Base-by-base conservation (phyloP, 2,113 vertebrate species). In the Catharus bicknelli region DNA sequence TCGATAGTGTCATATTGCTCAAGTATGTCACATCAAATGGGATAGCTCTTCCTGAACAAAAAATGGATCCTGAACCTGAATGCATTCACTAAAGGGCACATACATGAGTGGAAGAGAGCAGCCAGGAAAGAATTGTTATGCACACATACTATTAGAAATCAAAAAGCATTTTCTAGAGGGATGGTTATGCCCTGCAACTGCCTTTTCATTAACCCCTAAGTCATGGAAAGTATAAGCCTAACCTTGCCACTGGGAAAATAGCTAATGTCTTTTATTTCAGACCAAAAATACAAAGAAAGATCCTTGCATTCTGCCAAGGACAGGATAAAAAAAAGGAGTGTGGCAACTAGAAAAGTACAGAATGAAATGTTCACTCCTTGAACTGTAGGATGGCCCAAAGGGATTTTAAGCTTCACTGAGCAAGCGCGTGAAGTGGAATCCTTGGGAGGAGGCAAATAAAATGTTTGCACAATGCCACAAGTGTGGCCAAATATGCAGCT, bases 391-490 rank as follows among this genome's bases (percentile, higher is more conserved):
- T 96, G 84, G 87, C 84, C 95, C 74, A 88, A 67, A 85, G 93
- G 74, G 43, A 93, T 93, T 94, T 97, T 95, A 94, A 93, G 87
- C 89, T 93, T 96, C 89, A 88, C 17, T 94, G 94, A 94, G 77
- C 88, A 97, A 95, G 93, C 25, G 11, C 69, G 45, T 90, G 90
- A 96, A 88, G 69, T 81, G 90, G 83, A 93, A 95, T 91, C 79
- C 95, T 90, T 92, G 51, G n/a, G 88, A 86, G 59, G 25, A 75
- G 48, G 42, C 90, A 88, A 95, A 86, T 75, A 68, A 91, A 85
- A 92, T 26, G 5, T 93, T 74, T 85, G 48, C 72, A 69, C 36
- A 50, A 51, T 90, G 53, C 16, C 12, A 6, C 54, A 69, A 93
- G 58, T 85, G 58, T 54, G 29, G 57, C 38, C 32, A 93, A 79